Evolutionary conservation across 2,888 invertebrate genomes (phyloP).

Genomic region (Tubulanus polymorphus): DNA sequence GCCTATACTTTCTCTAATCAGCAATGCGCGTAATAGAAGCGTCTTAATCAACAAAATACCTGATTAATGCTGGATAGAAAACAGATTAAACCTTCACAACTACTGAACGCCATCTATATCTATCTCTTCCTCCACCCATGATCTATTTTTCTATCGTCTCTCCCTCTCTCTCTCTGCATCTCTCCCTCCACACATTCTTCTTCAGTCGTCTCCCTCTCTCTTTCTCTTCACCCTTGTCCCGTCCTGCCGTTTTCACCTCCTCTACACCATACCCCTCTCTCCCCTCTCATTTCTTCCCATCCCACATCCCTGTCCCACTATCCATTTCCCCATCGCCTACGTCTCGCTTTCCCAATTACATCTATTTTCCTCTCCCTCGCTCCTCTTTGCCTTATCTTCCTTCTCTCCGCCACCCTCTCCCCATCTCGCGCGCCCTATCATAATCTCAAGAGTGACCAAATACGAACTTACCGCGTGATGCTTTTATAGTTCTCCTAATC

Average conservation of each 20-base stretch:
- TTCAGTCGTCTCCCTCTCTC: background rate
- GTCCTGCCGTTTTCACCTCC: background rate
- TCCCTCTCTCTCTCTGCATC: constrained; percentile 1
- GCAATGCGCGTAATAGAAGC: no score
- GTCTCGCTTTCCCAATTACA: background rate
- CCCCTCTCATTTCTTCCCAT: background rate
- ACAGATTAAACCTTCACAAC: no score
- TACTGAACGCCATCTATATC: no score
- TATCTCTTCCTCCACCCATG: background rate
- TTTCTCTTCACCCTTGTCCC: background rate
- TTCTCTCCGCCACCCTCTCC: background rate
- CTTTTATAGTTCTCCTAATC: no score
- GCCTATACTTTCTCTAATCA: no score
- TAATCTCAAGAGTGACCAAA: no score
- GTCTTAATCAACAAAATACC: no score
- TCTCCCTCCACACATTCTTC: background rate
- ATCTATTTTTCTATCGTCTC: background rate
- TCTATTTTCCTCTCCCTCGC: background rate
- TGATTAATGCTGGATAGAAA: no score
- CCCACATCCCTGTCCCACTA: constrained; percentile 1
- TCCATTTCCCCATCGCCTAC: background rate
- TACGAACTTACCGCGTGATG: no score
- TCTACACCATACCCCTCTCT: background rate
- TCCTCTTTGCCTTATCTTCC: background rate
- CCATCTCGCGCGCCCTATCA: background rate